These are phyloP conservation scores for Okamejei kenojei DNA, from an alignment of 2,797 vertebrate species.

Conservation along the genomic window DNA sequence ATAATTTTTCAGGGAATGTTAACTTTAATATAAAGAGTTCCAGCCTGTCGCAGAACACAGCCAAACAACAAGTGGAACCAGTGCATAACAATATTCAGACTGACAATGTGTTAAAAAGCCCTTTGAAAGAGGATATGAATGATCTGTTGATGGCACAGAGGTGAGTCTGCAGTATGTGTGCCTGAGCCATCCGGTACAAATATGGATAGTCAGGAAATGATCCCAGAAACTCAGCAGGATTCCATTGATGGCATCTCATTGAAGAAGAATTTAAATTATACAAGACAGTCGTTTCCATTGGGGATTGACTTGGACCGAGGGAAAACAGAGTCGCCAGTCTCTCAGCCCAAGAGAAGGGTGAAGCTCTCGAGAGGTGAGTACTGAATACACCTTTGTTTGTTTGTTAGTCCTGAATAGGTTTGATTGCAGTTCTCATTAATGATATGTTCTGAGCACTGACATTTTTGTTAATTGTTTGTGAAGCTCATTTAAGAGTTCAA, in stretches of 20 bases:
- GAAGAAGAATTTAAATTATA: not conserved
- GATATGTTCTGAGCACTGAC: not conserved
- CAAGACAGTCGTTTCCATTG: not conserved
- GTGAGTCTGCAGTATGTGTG: no score
- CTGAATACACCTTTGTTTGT: not conserved
- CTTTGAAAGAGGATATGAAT: not conserved
- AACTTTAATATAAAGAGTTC: not conserved
- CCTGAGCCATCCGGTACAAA: not conserved
- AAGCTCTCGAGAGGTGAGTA: constrained; percentile 3
- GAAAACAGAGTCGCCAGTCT: not conserved
- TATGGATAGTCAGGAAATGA: constrained; percentile 3
- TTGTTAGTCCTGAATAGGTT: not conserved
- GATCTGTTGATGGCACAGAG: no score
- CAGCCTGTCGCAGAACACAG: not conserved
- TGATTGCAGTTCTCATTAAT: not conserved
- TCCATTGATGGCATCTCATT: not conserved
- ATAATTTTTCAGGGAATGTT: not conserved
- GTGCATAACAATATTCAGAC: not conserved
- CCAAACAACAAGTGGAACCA: not conserved
- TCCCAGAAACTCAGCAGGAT: constrained; percentile 24
- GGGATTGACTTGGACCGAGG: not conserved
- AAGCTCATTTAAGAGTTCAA: not conserved
- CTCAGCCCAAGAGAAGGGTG: constrained; percentile 7
- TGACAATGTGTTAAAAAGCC: not conserved
- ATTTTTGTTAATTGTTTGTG: not conserved